phyloP scores from a whole-genome alignment of 2,113 vertebrate species.

The Puffinus mauretanicus region DNA sequence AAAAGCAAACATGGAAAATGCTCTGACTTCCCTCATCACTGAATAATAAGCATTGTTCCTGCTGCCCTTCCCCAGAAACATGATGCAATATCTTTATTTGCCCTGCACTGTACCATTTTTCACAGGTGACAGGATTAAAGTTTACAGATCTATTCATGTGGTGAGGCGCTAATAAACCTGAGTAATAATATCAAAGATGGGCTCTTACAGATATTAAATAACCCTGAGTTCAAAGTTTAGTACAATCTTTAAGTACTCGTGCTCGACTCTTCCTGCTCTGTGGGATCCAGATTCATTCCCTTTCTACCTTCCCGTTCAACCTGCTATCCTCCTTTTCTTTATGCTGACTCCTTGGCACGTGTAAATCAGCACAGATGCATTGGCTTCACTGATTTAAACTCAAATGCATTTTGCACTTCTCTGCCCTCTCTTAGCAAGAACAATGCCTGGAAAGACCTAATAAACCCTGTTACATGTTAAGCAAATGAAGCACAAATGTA shows the following conservation, averaged over 20 bases:
- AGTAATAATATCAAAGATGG: background rate
- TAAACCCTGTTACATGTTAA: conserved; percentile 19
- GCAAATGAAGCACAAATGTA: conserved; percentile 49
- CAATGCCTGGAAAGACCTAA: conserved; percentile 41
- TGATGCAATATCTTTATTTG: background rate
- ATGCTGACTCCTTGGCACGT: accelerated
- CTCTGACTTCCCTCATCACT: background rate
- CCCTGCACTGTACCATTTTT: background rate
- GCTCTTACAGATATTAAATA: background rate
- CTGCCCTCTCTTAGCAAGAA: conserved; percentile 10
- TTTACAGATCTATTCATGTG: accelerated
- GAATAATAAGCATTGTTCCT: background rate
- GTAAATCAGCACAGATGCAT: background rate
- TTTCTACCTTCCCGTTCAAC: background rate
- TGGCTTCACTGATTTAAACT: background rate
- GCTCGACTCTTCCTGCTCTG: background rate
- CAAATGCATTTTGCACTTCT: background rate
- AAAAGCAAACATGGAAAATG: background rate
- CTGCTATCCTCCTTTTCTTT: background rate
- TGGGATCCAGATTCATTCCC: background rate
- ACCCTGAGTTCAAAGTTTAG: background rate
- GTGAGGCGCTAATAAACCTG: background rate
- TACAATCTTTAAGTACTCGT: background rate
- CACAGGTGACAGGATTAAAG: background rate
- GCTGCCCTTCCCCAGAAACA: background rate